phyloP scores from a whole-genome alignment of 2,888 invertebrate species.

The Hanleya hanleyi region DNA sequence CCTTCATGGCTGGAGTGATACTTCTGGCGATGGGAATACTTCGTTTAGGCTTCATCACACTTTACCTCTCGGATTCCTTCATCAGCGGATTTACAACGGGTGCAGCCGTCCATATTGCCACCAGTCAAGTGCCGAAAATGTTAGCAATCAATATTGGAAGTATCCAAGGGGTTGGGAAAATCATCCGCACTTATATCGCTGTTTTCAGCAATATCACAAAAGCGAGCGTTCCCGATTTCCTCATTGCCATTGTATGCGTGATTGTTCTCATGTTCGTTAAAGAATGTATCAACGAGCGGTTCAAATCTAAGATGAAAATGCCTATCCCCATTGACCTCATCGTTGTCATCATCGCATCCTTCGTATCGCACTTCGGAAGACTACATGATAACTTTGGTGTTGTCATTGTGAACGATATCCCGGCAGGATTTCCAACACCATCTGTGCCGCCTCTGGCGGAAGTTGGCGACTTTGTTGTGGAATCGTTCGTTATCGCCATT shows the following conservation, averaged over 20 bases:
- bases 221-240: conserved; percentile 55
- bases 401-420: conserved; percentile 59
- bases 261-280: conserved; percentile 62
- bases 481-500: conserved; percentile 67
- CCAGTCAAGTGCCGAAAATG: conserved; percentile 67
- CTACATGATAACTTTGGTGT: conserved; percentile 49
- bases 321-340: conserved; percentile 72
- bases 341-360: conserved; percentile 61
- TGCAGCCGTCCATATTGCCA: conserved; percentile 68
- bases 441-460: conserved; percentile 55
- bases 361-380: conserved; percentile 55
- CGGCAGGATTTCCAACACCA: conserved; percentile 62
- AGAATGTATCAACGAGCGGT: conserved; percentile 66
- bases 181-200: conserved; percentile 57
- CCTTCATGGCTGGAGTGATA: conserved; percentile 62
- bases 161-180: conserved; percentile 60
- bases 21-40: conserved; percentile 63
- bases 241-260: conserved; percentile 55
- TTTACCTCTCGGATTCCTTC: conserved; percentile 70
- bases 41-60: conserved; percentile 68
- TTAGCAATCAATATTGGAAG: conserved; percentile 60
- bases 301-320: conserved; percentile 63
- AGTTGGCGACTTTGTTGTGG: conserved; percentile 54
- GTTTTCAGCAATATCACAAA: conserved; percentile 53
- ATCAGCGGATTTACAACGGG: conserved; percentile 70